Evolutionary conservation across 2,113 vertebrate genomes (phyloP), one percentile per base, ranked within the genome.

Genomic region (Epinephelus fuscoguttatus): DNA sequence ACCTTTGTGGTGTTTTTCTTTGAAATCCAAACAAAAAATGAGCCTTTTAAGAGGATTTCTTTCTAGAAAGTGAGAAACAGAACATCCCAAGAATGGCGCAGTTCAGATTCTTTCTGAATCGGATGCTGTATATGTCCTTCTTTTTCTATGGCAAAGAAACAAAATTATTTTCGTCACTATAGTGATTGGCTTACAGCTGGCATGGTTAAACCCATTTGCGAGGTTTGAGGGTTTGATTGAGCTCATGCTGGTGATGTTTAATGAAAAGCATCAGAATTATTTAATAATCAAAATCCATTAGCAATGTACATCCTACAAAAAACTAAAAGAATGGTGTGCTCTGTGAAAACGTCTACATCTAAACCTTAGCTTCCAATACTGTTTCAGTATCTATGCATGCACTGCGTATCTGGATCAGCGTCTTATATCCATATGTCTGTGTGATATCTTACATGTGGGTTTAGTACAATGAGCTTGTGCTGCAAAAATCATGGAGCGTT

Each of bases 1-100:
- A 59, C 52, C 69, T 75, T 67, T 81, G 33, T 75, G 18, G 21
- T 15, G 37, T 55, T 61, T 64, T n/a, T 12, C 50, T 78, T 67
- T 81, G 45, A 78, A 81, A 80, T 77, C 18, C 10, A 74, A 82
- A 70, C 57, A 60, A 30, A 62, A 52, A 78, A 62, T 10, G 2
- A 49, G 63, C 50, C 17, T 84, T 59, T 49, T 33, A 77, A 78
- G 27, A 2, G 4, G 14, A 27, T 30, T 68, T 78, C 25, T 60
- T 68, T 52, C 30, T 18, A 67, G 9, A 70, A 61, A 49, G 53
- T 12, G 49, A 27, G 55, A 74, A 78, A 63, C 1, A 45, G 18
- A 60, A 30, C 21, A 56, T 71, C 25, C 3, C 2, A 49, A 33
- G 10, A 59, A 79, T 69, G 23, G 25, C n/a, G 52, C 45, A 67